Percentiles rank a stretch among this genome's conserved stretches.
These are phyloP conservation scores for Aix galericulata DNA, from an alignment of 2,113 vertebrate genomes.

Conservation along the genomic window DNA sequence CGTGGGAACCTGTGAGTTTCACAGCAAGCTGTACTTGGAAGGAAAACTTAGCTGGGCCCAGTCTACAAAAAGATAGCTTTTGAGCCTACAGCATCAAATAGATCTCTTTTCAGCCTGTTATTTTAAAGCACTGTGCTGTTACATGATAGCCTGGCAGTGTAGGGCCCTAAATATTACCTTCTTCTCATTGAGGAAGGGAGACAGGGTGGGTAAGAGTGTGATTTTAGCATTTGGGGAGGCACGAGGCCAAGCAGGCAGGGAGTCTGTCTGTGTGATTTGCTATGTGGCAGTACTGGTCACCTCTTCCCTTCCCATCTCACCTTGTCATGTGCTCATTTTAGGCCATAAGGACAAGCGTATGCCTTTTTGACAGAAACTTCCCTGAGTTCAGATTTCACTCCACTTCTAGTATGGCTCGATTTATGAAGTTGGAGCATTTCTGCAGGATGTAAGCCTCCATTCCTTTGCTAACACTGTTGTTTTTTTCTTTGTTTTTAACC, in stretches of 20 bases:
- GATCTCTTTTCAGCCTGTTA: background rate
- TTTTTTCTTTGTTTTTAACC: background rate
- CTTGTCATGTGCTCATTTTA: background rate
- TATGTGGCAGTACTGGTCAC: accelerated
- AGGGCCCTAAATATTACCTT: background rate
- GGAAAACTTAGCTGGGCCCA: background rate
- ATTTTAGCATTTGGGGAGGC: background rate
- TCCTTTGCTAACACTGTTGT: background rate
- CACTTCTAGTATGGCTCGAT: background rate
- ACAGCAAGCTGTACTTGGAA: background rate
- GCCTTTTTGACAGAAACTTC: background rate
- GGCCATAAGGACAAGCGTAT: background rate
- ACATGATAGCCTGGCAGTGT: background rate
- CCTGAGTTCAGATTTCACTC: background rate
- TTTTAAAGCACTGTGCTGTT: background rate
- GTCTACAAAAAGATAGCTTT: background rate
- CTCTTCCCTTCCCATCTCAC: background rate
- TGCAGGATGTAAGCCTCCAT: background rate
- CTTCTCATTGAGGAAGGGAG: background rate
- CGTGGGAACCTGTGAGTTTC: background rate
- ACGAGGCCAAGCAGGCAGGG: background rate
- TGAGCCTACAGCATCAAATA: background rate
- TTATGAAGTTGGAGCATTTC: background rate
- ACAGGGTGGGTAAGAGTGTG: background rate
- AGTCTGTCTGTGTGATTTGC: background rate